Evolutionary conservation across 2,888 invertebrate species (phyloP).

Genomic region (Chrysolina haemoptera): DNA sequence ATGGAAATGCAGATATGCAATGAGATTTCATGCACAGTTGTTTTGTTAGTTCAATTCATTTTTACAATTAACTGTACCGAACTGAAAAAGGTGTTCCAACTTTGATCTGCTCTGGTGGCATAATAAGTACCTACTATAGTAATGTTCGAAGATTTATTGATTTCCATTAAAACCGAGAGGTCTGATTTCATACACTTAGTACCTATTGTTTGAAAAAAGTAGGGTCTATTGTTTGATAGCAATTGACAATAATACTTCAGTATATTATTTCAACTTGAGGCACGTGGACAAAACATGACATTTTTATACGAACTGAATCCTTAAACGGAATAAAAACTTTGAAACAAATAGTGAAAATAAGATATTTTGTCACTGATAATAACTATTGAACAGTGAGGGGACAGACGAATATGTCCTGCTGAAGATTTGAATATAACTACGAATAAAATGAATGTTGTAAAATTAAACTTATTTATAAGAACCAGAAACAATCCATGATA

Average conservation of each 20-base stretch:
- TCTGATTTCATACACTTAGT: neutral
- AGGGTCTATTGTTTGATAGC: slow-evolving; percentile 11
- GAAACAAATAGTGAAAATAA: too few relatives aligned
- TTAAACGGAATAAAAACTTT: neutral
- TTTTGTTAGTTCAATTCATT: too few relatives aligned
- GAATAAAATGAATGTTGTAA: too few relatives aligned
- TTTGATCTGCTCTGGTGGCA: neutral
- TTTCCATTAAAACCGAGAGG: neutral
- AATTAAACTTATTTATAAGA: too few relatives aligned
- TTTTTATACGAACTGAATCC: neutral
- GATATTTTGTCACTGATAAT: too few relatives aligned
- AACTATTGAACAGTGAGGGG: too few relatives aligned
- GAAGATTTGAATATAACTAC: too few relatives aligned
- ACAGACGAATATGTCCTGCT: too few relatives aligned
- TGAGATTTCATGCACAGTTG: too few relatives aligned
- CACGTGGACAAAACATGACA: slow-evolving; percentile 3
- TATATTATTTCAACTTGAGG: neutral
- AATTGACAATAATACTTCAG: neutral
- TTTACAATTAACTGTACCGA: too few relatives aligned
- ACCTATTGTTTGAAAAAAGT: slow-evolving; percentile 6
- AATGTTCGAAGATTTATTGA: neutral
- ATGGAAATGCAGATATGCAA: neutral
- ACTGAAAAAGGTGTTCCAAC: too few relatives aligned
- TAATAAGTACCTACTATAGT: neutral
- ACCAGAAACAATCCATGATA: too few relatives aligned